Evolutionary conservation across 2,888 invertebrate species (phyloP), one percentile per base, ranked within the genome.

Genomic region (Hemicrepidius hirtus): DNA sequence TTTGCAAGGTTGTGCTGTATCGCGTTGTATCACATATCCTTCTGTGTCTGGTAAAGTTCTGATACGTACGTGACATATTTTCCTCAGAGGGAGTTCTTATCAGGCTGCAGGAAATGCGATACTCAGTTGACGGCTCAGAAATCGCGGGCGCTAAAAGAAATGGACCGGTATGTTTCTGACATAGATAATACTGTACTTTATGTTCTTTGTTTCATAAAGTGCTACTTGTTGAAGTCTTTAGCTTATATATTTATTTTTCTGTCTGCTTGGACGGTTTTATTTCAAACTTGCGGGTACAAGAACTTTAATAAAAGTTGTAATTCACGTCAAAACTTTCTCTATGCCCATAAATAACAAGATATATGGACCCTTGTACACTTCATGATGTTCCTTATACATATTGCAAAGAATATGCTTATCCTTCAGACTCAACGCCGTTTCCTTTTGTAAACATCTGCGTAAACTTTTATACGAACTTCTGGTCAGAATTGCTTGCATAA

Each of bases 61-160:
- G 79, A 78, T 79, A 76, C 71, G 78, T 77, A 79, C 79, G 79
- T 79, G 79, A 79, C 79, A 74, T 76, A 77, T 76, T 76, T 76
- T 75, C 60, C 76, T 76, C 76, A 21, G 63, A 63, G 77, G 77
- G 77, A 77, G 73, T 72, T 64, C 41, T 59, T 71, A 70, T 71
- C 57, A 55, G 46, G 68, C 41, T 41, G 46, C 18, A 59, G 69
- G 75, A 67, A 75, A 77, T 67, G 73, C 73, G 72, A 73, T 73
- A 71, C 73, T 21, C 10, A 12, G 68, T 69, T 71, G 75, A 74
- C 75, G 71, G 69, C 68, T 71, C 66, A 50, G 55, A 68, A 74
- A 74, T 73, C 70, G 62, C 66, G 57, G 59, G 60, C 74, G 68
- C 67, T 74, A 40, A 74, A 77, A 77, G 74, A 75, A 77, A 75